Evolutionary conservation across 2,888 invertebrate genomes (phyloP).

Genomic region (Agrochola lychnidis): DNA sequence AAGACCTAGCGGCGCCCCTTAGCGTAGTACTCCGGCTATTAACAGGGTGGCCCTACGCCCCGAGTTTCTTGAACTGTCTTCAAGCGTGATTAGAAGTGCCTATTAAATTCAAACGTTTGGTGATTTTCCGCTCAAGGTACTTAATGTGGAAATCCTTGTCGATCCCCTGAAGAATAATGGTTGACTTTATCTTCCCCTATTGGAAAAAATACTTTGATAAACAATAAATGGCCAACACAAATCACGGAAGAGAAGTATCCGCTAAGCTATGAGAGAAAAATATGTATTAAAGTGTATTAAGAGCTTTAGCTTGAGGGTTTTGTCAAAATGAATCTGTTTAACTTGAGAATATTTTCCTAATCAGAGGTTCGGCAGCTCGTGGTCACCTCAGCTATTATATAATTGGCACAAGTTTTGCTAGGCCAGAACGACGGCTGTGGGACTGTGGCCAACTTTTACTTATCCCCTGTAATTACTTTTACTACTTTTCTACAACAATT

Average conservation of each 20-base stretch:
- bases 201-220: conserved; percentile 60
- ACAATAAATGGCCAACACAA: conserved; percentile 59
- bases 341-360: conserved; percentile 25
- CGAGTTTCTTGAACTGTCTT: conserved; percentile 77
- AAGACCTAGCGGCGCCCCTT: conserved; percentile 85
- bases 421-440: conserved; percentile 81
- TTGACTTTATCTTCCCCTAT: conserved; percentile 58
- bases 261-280: conserved; percentile 34
- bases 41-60: conserved; percentile 81
- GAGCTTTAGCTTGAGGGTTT: not conserved
- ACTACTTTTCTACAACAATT: conserved; percentile 77
- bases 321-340: not conserved
- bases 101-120: conserved; percentile 74
- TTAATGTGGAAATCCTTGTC: conserved; percentile 65
- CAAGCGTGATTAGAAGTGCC: conserved; percentile 77
- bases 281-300: conserved; percentile 33
- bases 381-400: conserved; percentile 80
- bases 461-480: conserved; percentile 86
- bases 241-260: conserved; percentile 44
- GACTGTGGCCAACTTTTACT: conserved; percentile 85
- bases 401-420: conserved; percentile 85
- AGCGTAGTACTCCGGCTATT: conserved; percentile 84
- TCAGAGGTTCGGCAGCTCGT: conserved; percentile 52
- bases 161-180: conserved; percentile 61
- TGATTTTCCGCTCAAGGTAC: conserved; percentile 64